phyloP scores from a whole-genome alignment of 37 sponge, comb jelly and placozoan species.

The Amphimedon queenslandica region DNA sequence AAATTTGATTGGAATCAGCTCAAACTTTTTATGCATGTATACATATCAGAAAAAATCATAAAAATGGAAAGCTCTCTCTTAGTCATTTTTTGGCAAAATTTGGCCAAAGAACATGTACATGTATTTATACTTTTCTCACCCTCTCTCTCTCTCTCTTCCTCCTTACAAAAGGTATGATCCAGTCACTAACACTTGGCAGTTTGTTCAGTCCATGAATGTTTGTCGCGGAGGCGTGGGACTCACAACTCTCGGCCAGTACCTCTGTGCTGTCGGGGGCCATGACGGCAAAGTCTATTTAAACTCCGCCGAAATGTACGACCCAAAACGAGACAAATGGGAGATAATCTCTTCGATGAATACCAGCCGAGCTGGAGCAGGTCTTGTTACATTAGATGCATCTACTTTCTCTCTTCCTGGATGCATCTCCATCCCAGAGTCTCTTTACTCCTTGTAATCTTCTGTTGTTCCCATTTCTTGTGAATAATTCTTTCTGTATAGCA shows the following conservation, averaged over 20 bases:
- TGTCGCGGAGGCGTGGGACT: constrained; percentile 91
- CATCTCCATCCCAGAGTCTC: background rate
- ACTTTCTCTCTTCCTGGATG: background rate
- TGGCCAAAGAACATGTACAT: too few relatives aligned
- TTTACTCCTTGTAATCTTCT: background rate
- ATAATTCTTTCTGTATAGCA: too few relatives aligned
- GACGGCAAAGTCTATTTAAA: constrained; percentile 82
- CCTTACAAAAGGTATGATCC: constrained; percentile 85
- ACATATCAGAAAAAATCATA: too few relatives aligned
- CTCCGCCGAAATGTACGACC: constrained; percentile 80
- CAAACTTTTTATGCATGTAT: too few relatives aligned
- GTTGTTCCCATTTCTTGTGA: too few relatives aligned
- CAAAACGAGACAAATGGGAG: constrained; percentile 72
- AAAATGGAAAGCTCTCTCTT: too few relatives aligned
- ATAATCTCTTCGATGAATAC: constrained; percentile 73
- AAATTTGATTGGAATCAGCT: too few relatives aligned
- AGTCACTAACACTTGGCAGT: constrained; percentile 63
- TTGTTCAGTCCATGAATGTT: constrained; percentile 74
- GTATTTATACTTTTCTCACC: too few relatives aligned
- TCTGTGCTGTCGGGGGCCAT: constrained; percentile 91
- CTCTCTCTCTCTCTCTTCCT: background rate
- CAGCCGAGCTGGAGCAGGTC: constrained; percentile 92
- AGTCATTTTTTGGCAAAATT: too few relatives aligned
- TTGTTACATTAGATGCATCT: constrained; percentile 56
- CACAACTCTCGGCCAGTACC: constrained; percentile 74